Base-by-base conservation (phyloP, 2,797 vertebrate species). In the Sebastes hopkinsi region DNA sequence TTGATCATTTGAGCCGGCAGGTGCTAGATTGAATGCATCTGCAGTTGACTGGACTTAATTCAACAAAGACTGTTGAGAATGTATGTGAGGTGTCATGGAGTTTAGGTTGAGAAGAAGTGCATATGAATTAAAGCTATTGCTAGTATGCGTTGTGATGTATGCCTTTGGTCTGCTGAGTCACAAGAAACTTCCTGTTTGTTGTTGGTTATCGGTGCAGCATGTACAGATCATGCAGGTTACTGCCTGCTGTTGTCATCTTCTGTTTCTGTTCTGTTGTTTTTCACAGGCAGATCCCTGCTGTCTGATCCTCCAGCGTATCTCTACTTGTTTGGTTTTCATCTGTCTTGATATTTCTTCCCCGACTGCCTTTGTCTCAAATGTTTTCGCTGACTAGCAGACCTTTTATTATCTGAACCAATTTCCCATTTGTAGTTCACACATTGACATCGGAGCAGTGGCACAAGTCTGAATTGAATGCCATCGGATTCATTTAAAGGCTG, bases 1-100 rank as follows among this genome's bases (percentile, higher is more conserved):
- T 80, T 84, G 52, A 77, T 38, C 36, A 38, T 82, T 58, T 20
- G 54, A 83, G 59, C 36, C 46, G 32, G 27, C 75, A 74, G 50
- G 16, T 62, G 59, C n/a, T 58, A 64, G 16, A 73, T 71, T 71
- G 67, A 42, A 25, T 70, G 29, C 27, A 25, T 59, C 23, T 68
- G 61, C 18, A 23, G 30, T 50, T 46, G 36, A 54, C 54, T 6
- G n/a, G 2, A 60, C 36, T 82, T 69, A 2, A 69, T 77, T 79
- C 55, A 34, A 5, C 27, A 55, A 14, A 30, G 29, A 76, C 34
- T 14, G 8, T 9, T 54, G n/a, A 54, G n/a, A 54, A 29, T 34
- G 67, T 29, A 14, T 72, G 18, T 2, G 1, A 34, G 52, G 32
- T n/a, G 18, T 18, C 23, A 16, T 36, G 42, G 4, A 7, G 22